Evolutionary conservation across 2,797 vertebrate species (phyloP).

Genomic region (Crenichthys baileyi): DNA sequence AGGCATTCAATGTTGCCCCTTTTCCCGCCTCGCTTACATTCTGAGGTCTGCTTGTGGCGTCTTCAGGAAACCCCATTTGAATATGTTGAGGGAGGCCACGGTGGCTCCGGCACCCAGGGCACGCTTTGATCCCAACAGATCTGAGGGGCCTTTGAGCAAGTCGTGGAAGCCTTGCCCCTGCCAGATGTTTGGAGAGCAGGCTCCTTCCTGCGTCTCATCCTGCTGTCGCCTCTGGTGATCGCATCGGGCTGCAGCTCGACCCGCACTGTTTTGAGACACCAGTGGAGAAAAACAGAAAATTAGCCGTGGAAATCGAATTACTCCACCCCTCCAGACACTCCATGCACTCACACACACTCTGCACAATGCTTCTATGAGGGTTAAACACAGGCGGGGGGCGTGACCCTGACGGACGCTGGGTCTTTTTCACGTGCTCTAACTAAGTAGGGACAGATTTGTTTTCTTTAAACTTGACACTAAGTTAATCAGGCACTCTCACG

Average conservation of each 20-base stretch:
- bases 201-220: constrained; percentile 83
- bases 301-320: constrained; percentile 76
- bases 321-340: constrained; percentile 60
- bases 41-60: constrained; percentile 64
- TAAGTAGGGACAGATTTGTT: constrained; percentile 50
- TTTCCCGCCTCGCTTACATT: constrained; percentile 61
- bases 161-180: constrained; percentile 74
- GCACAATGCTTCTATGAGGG: constrained; percentile 57
- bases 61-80: constrained; percentile 78
- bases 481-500: constrained; percentile 28
- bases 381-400: constrained; percentile 58
- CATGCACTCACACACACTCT: constrained; percentile 40
- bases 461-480: constrained; percentile 38
- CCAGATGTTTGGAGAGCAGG: constrained; percentile 84
- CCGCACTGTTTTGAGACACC: constrained; percentile 74
- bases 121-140: constrained; percentile 83
- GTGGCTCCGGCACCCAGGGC: constrained; percentile 79
- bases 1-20: constrained; percentile 59
- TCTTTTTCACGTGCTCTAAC: constrained; percentile 59
- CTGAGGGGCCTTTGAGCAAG: constrained; percentile 70
- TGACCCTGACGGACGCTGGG: constrained; percentile 66
- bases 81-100: constrained; percentile 76
- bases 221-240: constrained; percentile 78
- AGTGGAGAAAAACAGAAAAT: constrained; percentile 69
- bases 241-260: constrained; percentile 57